Percentiles rank a stretch among this genome's conserved stretches.
phyloP scores from a whole-genome alignment of 2,797 vertebrate genomes.

The Pipistrellus kuhlii region DNA sequence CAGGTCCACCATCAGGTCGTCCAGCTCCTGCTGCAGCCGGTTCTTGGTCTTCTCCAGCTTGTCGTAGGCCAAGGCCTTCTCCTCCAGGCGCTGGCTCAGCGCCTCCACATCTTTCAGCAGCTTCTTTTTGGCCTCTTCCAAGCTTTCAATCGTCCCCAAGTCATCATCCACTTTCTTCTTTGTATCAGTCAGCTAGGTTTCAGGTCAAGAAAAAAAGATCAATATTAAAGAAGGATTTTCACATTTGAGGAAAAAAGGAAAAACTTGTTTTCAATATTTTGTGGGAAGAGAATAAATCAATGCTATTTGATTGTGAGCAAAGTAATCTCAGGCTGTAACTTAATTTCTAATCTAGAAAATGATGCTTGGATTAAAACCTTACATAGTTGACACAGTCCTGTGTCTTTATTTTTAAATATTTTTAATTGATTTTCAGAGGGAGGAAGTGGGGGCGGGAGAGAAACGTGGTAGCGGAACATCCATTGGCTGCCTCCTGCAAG shows the following conservation, averaged over 20 bases:
- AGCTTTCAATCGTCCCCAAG: slow-evolving; percentile 93
- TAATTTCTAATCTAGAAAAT: not conserved
- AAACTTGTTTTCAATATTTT: not conserved
- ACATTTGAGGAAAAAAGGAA: slow-evolving; percentile 22
- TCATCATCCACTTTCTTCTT: slow-evolving; percentile 99
- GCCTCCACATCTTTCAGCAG: slow-evolving; percentile 95
- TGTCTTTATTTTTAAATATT: not conserved
- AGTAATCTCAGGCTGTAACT: not conserved
- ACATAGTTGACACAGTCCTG: not conserved
- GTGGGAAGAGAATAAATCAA: not conserved
- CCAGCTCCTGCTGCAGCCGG: slow-evolving; percentile 96
- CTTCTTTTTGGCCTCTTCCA: slow-evolving; percentile 97
- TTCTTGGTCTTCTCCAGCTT: slow-evolving; percentile 98
- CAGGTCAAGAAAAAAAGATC: not conserved
- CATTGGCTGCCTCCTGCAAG: not conserved
- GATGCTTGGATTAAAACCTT: not conserved
- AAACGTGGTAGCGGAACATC: not conserved
- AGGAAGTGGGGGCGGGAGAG: not conserved
- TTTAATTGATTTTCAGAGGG: not conserved
- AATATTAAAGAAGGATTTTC: not conserved
- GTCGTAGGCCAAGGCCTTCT: slow-evolving; percentile 94
- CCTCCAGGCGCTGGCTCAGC: slow-evolving; percentile 92
- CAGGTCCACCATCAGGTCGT: slow-evolving; percentile 95
- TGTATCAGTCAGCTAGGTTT: slow-evolving; percentile 92
- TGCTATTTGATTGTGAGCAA: not conserved